Evolutionary conservation across 2,888 invertebrate species (phyloP).

Genomic region (Parasteatoda lunata): DNA sequence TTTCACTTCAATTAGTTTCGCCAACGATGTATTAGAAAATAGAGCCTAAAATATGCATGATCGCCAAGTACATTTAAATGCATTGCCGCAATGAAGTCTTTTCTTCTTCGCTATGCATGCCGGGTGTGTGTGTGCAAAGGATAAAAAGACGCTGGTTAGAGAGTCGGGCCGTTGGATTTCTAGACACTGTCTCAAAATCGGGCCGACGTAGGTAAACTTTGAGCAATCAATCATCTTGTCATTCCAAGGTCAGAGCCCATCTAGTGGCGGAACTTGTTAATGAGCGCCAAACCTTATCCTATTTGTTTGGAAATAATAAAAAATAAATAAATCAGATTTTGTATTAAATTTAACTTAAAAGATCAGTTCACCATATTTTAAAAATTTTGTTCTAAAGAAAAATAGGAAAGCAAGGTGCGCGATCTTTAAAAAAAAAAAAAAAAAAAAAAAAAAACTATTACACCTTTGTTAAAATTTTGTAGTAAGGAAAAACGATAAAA

Average conservation of each 20-base stretch:
- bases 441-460: too few relatives aligned
- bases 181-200: constrained; percentile 59
- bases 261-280: constrained; percentile 26
- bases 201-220: constrained; percentile 37
- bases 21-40: too few relatives aligned
- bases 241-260: constrained; percentile 56
- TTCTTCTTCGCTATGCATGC: background rate
- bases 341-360: too few relatives aligned
- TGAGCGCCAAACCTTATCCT: constrained; percentile 18
- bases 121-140: background rate
- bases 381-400: too few relatives aligned
- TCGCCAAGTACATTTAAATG: background rate
- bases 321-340: too few relatives aligned
- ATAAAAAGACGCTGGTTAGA: constrained; percentile 21
- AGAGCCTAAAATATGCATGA: too few relatives aligned
- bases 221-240: constrained; percentile 57
- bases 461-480: too few relatives aligned
- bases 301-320: background rate
- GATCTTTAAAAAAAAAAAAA: too few relatives aligned
- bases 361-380: too few relatives aligned
- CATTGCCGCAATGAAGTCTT: background rate
- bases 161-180: constrained; percentile 36
- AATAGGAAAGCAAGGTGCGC: too few relatives aligned
- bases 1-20: too few relatives aligned
- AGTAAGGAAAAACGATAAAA: too few relatives aligned